Base-by-base conservation (phyloP, 2,113 vertebrate genomes). In the Copsychus sechellarum region DNA sequence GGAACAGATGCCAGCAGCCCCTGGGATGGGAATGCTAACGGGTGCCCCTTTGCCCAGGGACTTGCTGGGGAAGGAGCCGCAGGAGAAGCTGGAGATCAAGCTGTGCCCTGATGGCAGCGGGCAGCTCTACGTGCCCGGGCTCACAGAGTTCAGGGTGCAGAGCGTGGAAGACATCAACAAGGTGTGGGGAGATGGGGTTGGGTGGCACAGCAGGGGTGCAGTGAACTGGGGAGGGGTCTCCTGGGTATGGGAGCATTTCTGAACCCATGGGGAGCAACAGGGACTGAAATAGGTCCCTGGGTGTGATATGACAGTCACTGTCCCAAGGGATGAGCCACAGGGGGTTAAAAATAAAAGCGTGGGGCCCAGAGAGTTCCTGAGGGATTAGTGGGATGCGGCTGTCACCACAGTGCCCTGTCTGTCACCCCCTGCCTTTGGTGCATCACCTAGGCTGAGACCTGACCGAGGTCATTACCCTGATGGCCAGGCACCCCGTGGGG, bases 21-120 rank as follows among this genome's bases (percentile, higher is more conserved):
- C 21, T 31, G 36, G 58, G 40, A 43, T 36, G 31, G n/a, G 38
- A 74, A 60, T 4, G 3, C 23, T 86, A 91, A 33, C 1, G 2
- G 36, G 13, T 91, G 20, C 9, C 70, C 26, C 21, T 78, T 34
- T 54, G 7, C 47, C 16, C 97, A 99, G 99, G 95, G 98, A 99
- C 93, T 96, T 99, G 91, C 98, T 99, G 81, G 98, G 98, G 26
- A 98, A 99, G 56, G 98, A 98, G 81, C 98, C 98, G 0, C 98
- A 98, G 57, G 99, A 99, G 96, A 99, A 99, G 86, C 97, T 99
- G 93, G 99, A 99, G 97, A 99, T 99, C 88, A 99, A 99, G 95
- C 98, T 99, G 97, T 99, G 99, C 51, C 99, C 99, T 0, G 99
- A 99, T 0, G 99, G 99, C 96, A 99, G 99, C 0, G 99, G 99